phyloP scores from a whole-genome alignment of 2,888 invertebrate species.

The Pristionchus exspectatus region DNA sequence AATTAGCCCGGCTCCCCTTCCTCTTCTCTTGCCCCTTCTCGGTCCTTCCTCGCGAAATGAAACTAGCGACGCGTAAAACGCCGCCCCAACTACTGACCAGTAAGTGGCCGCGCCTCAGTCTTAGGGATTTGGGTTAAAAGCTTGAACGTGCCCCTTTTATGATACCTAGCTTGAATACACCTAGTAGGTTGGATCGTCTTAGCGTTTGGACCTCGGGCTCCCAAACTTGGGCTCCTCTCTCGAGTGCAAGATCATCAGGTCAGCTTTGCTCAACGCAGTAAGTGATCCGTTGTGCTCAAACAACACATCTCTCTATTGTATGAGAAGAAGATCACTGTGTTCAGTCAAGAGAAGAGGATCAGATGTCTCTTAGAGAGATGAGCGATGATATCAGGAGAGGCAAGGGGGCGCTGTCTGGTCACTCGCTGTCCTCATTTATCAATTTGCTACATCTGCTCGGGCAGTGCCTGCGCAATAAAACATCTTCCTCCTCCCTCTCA shows the following conservation, averaged over 20 bases:
- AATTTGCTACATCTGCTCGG: conserved; percentile 32
- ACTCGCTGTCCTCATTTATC: conserved; percentile 21
- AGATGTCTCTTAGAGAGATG: neutral
- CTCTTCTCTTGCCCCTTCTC: neutral
- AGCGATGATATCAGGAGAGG: neutral
- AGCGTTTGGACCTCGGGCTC: neutral
- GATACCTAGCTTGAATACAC: no score
- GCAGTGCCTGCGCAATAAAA: conserved; percentile 28
- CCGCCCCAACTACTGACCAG: conserved; percentile 34
- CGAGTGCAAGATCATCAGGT: conserved; percentile 18
- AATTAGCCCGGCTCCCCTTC: conserved; percentile 46
- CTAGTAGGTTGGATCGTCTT: neutral
- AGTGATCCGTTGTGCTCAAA: conserved; percentile 42
- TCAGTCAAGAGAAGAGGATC: neutral
- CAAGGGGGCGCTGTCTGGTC: neutral
- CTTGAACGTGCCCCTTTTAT: no score
- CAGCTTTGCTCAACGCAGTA: conserved; percentile 19
- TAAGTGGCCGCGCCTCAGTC: neutral
- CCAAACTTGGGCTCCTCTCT: neutral
- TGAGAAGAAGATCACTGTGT: neutral
- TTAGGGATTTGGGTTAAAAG: neutral
- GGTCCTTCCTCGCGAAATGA: conserved; percentile 42
- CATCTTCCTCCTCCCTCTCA: neutral
- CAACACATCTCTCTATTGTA: neutral
- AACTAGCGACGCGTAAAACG: conserved; percentile 55